Evolutionary conservation across 2,113 vertebrate species (phyloP), one percentile per base, ranked within the genome.

Genomic region (Blennius ocellaris): DNA sequence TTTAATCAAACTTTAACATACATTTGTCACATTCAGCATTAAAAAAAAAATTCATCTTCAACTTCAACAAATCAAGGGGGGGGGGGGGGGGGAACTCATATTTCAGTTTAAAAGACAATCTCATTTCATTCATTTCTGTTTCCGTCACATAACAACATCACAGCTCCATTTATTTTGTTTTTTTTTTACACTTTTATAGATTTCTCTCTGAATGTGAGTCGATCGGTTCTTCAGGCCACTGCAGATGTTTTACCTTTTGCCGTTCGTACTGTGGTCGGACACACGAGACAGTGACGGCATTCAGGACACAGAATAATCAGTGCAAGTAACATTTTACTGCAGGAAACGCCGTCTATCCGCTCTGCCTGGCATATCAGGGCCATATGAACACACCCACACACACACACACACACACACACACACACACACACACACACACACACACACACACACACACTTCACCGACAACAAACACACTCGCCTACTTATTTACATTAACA

Each of bases 381-480:
- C 52, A 6, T 8, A 16, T 2, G n/a, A n/a, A n/a, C 11, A n/a
- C 11, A n/a, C 45, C 1, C 5, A 14, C 45, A 12, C 10, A 12
- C 45, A 12, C 5, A 14, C 45, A 12, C 12, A 12, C 8, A 45
- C 21, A 0, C 16, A 58, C 54, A 30, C 52, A n/a, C 45, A 47
- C 12, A 47, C 45, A 47, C 5, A 30, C 21, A 30, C 21, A 30
- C 40, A 65, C 44, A 62, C 50, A 15, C 63, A 30, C 21, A 30
- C 21, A 30, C 21, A 30, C 21, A 30, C 21, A 30, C 21, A 30
- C 21, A 30, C 40, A 65, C 44, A 62, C 50, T 15, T 62, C 5
- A 72, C 58, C 45, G 30, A 49, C 21, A 39, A 59, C 51, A 56
- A 60, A 69, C 57, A 71, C 60, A 68, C 63, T 67, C 67, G 40